A percentile compares a stretch with the other conserved stretches of the same genome.
phyloP scores from a whole-genome alignment of 2,797 vertebrate genomes.

The Platalea minor region DNA sequence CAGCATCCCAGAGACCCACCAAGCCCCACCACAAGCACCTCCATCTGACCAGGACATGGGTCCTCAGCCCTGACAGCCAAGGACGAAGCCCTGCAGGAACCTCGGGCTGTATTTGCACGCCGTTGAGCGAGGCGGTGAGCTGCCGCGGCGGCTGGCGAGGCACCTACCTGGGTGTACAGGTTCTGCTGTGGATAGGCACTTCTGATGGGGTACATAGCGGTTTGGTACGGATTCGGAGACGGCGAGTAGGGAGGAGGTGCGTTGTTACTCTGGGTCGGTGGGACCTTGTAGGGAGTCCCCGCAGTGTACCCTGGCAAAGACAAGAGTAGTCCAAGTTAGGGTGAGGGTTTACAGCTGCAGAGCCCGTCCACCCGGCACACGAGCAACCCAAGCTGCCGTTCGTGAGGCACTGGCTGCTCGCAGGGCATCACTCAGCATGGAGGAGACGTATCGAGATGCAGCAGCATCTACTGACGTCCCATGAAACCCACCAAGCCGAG shows the following conservation, averaged over 20 bases:
- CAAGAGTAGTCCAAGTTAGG: slow-evolving; percentile 39
- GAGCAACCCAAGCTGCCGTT: rapidly evolving
- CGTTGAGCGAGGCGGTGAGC: rapidly evolving
- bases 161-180: slow-evolving; percentile 93
- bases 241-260: slow-evolving; percentile 97
- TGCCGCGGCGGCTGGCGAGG: rapidly evolving
- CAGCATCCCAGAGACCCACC: background rate
- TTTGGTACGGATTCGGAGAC: slow-evolving; percentile 92
- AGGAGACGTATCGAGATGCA: background rate
- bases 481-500: background rate
- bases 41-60: background rate
- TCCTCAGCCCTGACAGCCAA: background rate
- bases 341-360: background rate
- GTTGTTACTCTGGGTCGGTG: slow-evolving; percentile 93
- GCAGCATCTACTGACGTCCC: background rate
- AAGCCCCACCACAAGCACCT: background rate
- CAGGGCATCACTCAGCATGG: background rate
- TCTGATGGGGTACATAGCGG: slow-evolving; percentile 98
- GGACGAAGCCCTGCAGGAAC: background rate
- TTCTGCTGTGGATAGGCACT: slow-evolving; percentile 99
- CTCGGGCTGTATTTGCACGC: rapidly evolving
- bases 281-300: slow-evolving; percentile 96
- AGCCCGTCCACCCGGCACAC: rapidly evolving
- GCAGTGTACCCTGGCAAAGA: slow-evolving; percentile 87
- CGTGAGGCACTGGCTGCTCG: rapidly evolving